phyloP scores from a whole-genome alignment of 2,888 invertebrate genomes.

The Molorchus minor region DNA sequence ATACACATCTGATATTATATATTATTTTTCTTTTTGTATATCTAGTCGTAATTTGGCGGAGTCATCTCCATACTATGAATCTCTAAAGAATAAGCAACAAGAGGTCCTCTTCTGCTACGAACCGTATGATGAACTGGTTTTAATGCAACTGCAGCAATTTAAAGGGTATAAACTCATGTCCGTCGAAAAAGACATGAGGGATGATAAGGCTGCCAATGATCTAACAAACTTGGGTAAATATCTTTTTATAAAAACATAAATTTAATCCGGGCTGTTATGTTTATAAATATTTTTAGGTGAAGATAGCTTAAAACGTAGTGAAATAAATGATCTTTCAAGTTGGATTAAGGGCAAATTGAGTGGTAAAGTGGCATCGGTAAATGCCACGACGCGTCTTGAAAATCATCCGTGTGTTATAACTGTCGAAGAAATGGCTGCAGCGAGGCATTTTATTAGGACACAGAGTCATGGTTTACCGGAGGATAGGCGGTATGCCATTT shows the following conservation, averaged over 20 bases:
- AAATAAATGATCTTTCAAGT: conserved; percentile 80
- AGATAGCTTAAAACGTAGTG: conserved; percentile 75
- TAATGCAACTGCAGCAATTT: conserved; percentile 88
- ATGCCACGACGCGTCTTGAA: conserved; percentile 84
- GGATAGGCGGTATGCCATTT: conserved; percentile 83
- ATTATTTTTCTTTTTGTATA: conserved; percentile 41
- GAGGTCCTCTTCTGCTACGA: conserved; percentile 97
- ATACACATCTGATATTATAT: background rate
- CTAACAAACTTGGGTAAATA: conserved; percentile 69
- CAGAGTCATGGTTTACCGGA: conserved; percentile 84
- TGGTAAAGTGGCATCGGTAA: conserved; percentile 84
- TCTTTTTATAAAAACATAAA: conserved; percentile 15
- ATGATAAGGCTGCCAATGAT: conserved; percentile 70
- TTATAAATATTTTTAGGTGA: conserved; percentile 62
- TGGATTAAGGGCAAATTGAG: conserved; percentile 81
- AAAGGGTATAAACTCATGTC: conserved; percentile 80
- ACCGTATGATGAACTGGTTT: conserved; percentile 94
- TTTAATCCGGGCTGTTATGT: too few species aligned
- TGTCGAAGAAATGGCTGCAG: conserved; percentile 96
- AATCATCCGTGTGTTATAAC: conserved; percentile 94
- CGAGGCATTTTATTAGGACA: conserved; percentile 92
- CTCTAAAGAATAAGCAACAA: conserved; percentile 83
- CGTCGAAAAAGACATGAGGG: conserved; percentile 92
- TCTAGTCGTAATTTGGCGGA: conserved; percentile 90
- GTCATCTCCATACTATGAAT: conserved; percentile 94